These are phyloP conservation scores for Acleris sparsana DNA, from an alignment of 2,888 invertebrate species.

Conservation along the genomic window DNA sequence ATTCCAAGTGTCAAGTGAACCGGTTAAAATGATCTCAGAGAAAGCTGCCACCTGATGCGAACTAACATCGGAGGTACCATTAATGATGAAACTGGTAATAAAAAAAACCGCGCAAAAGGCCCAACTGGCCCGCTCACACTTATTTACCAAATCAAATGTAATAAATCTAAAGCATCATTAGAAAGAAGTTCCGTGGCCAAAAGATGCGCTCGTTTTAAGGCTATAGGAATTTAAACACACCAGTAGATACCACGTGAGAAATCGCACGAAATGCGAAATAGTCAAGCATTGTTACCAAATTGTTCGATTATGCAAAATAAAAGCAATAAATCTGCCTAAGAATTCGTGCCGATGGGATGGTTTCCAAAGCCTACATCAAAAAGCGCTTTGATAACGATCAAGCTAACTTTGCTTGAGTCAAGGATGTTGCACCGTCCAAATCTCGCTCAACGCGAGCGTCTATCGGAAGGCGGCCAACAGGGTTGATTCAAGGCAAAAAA, in stretches of 20 bases:
- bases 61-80: conserved; percentile 42
- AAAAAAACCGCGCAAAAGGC: conserved; percentile 33
- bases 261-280: conserved; percentile 25
- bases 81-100: conserved; percentile 40
- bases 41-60: conserved; percentile 54
- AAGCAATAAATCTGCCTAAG: conserved; percentile 39
- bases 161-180: conserved; percentile 66
- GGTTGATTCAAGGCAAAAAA: too few species aligned
- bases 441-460: too few species aligned
- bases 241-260: conserved; percentile 12
- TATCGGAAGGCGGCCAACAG: too few species aligned
- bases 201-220: conserved; percentile 19
- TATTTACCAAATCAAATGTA: conserved; percentile 47
- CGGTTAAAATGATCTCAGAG: conserved; percentile 50
- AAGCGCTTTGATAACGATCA: conserved; percentile 25
- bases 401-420: too few species aligned
- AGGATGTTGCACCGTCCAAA: too few species aligned
- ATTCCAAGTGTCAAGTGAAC: conserved; percentile 50
- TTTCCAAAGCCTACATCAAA: conserved; percentile 42
- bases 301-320: conserved; percentile 31
- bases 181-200: conserved; percentile 60
- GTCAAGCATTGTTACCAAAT: conserved; percentile 36
- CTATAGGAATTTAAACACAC: background rate
- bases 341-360: conserved; percentile 49
- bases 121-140: conserved; percentile 35